phyloP scores from a whole-genome alignment of 2,888 invertebrate species.

The Lithosia quadra region DNA sequence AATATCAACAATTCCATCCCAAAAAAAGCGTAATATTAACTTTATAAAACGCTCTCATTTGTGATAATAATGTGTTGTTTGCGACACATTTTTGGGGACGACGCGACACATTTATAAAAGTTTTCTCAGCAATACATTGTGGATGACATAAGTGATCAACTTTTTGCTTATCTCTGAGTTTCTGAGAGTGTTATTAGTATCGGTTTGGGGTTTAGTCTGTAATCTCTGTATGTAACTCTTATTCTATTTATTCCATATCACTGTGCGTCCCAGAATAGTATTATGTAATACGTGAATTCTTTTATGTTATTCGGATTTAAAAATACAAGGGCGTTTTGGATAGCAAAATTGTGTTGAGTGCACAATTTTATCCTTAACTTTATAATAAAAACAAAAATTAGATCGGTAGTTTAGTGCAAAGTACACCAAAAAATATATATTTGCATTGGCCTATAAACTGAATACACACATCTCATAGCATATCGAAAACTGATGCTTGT shows the following conservation, averaged over 20 bases:
- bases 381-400: no score
- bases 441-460: no score
- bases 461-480: background rate
- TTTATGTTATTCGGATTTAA: background rate
- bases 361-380: no score
- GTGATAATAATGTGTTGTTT: slow-evolving; percentile 42
- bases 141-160: slow-evolving; percentile 44
- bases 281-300: background rate
- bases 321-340: no score
- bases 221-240: background rate
- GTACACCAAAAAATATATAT: no score
- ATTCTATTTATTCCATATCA: background rate
- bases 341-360: no score
- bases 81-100: slow-evolving; percentile 33
- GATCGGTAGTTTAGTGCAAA: no score
- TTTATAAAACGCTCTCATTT: slow-evolving; percentile 35
- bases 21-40: slow-evolving; percentile 36
- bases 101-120: slow-evolving; percentile 41
- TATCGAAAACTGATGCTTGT: no score
- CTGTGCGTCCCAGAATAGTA: background rate
- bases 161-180: slow-evolving; percentile 34
- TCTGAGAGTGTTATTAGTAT: slow-evolving; percentile 29
- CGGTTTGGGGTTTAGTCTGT: background rate
- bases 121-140: slow-evolving; percentile 28
- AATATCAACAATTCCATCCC: background rate